A percentile compares a stretch with the other conserved stretches of the same genome.
Conservation (phyloP, 2,888 invertebrate genomes). For the Leucophora obtusa region DNA sequence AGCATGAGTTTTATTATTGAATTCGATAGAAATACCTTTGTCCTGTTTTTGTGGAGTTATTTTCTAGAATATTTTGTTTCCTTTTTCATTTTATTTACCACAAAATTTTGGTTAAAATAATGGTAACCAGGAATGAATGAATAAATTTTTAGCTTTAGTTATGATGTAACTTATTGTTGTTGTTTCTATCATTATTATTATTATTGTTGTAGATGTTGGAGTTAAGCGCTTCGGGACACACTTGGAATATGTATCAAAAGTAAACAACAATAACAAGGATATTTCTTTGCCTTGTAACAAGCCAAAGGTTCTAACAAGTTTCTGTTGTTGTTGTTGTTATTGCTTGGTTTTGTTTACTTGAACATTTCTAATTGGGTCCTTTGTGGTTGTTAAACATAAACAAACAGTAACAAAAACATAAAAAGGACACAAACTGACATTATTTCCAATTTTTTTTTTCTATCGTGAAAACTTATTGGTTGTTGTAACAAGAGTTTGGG, state of each 20-base stretch:
- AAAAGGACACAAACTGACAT: constrained; percentile 48
- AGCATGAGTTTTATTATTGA: too few relatives aligned
- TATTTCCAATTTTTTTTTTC: constrained; percentile 62
- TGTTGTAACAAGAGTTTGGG: constrained; percentile 72
- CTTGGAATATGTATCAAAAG: constrained; percentile 70
- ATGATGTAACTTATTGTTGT: constrained; percentile 31
- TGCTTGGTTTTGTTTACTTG: constrained; percentile 72
- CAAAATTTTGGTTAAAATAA: constrained; percentile 34
- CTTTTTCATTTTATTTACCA: constrained; percentile 9
- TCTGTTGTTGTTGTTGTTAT: constrained; percentile 20
- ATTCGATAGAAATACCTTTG: neutral
- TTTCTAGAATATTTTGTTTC: neutral
- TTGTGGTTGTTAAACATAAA: constrained; percentile 71
- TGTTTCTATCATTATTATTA: constrained; percentile 38
- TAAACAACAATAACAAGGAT: constrained; percentile 69
- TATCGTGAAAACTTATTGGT: constrained; percentile 73
- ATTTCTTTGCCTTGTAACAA: constrained; percentile 24
- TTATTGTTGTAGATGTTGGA: constrained; percentile 70
- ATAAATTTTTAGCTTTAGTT: constrained; percentile 46
- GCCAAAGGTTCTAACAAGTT: constrained; percentile 34
- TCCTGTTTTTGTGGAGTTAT: neutral
- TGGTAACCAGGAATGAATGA: constrained; percentile 30
- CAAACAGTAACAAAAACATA: constrained; percentile 24
- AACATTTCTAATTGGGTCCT: constrained; percentile 77
- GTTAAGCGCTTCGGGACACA: constrained; percentile 77